Evolutionary conservation across 1,140 invertebrate species (phyloP), one percentile per base, ranked within the genome.

Genomic region (Drosophila bocqueti): DNA sequence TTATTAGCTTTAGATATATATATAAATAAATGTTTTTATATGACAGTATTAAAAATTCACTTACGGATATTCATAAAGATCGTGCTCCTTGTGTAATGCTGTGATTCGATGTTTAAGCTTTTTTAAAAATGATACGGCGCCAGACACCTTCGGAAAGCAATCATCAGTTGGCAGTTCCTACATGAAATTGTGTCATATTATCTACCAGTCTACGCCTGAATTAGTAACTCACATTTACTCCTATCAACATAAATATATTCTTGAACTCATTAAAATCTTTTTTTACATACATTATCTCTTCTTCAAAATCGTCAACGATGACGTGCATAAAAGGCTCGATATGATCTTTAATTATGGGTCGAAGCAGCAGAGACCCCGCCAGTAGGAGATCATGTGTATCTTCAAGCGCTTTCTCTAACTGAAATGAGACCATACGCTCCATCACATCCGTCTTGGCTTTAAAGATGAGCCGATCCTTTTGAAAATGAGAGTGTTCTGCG

Each of bases 331-430:
- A 77, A 6, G 69, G 64, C 16, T 81, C 75, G 9, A 92, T 55
- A 34, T 92, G 95, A 11, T 93, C 91, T 81, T 94, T 94, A 31
- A 97, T 95, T 21, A 95, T 93, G 13, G 96, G 95, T 46, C 96
- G 92, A 16, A 95, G 94, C 16, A 96, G 82, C 40, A 97, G 93
- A 43, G 94, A 93, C 2, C 96, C 96, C 75, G 96, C 94, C 13
- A 97, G 94, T 85, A 96, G 94, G 3, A 96, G 84, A 40, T 95
- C 95, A 61, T 94, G 93, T 77, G 96, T 96, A 79, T 97, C 96
- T 57, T 95, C 94, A 83, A 97, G 96, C 2, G 94, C 96, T 76
- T 95, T 94, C 42, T 94, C 94, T 65, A 97, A 95, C 78, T 97
- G 95, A 26, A 95, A 95, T 2, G 95, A 96, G 47, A 98, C 91